Evolutionary conservation across 2,113 vertebrate species (phyloP).

Genomic region (Oreochromis aureus): DNA sequence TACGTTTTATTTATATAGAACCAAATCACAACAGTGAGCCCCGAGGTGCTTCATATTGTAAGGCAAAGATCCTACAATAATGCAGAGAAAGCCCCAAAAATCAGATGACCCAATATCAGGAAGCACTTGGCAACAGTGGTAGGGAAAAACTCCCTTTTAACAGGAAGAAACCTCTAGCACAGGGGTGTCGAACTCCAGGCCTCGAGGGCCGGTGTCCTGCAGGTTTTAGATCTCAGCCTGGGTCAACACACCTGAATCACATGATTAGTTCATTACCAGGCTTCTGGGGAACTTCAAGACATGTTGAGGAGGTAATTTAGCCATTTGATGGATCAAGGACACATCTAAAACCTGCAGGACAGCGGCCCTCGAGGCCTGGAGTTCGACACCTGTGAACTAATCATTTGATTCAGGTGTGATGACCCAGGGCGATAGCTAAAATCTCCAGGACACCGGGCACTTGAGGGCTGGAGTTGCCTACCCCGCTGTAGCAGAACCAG

Average conservation of each 20-base stretch:
- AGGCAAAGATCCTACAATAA: background rate
- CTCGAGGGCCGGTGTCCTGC: accelerated
- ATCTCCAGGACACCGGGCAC: background rate
- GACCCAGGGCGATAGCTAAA: background rate
- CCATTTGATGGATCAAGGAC: no score
- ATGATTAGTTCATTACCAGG: no score
- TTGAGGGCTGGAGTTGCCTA: background rate
- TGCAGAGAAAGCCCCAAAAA: background rate
- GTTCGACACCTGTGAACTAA: background rate
- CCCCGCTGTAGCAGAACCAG: background rate
- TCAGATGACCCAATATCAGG: background rate
- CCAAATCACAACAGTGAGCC: background rate
- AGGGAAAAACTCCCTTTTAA: background rate
- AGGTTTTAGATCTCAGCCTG: no score
- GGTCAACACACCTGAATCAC: no score
- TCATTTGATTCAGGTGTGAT: background rate
- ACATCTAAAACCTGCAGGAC: background rate
- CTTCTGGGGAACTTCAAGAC: no score
- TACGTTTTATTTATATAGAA: background rate
- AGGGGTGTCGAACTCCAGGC: background rate
- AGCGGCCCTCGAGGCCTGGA: background rate
- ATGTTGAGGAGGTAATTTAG: no score
- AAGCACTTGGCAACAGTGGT: background rate
- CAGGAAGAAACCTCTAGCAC: background rate
- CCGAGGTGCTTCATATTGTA: background rate